These are phyloP conservation scores for Galeruca laticollis DNA, from an alignment of 2,888 invertebrate species.

Conservation along the genomic window DNA sequence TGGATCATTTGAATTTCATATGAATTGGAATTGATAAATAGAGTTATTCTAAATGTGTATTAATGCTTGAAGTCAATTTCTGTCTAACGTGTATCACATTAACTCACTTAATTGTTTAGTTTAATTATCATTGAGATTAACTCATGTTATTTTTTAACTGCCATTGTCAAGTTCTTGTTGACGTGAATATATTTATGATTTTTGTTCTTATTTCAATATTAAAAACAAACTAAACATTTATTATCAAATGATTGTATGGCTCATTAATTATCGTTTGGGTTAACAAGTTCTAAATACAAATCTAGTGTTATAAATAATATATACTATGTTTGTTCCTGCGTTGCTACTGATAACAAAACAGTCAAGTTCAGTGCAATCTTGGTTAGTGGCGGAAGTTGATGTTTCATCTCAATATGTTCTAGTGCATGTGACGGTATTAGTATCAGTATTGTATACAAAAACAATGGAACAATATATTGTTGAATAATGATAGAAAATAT, in stretches of 20 bases:
- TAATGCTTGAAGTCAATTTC: too few species aligned
- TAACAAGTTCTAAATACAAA: conserved; percentile 1
- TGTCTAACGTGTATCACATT: too few species aligned
- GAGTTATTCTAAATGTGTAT: too few species aligned
- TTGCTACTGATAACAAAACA: neutral
- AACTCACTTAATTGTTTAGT: too few species aligned
- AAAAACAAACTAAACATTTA: neutral
- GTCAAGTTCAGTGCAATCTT: neutral
- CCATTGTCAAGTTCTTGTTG: neutral
- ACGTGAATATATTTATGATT: neutral
- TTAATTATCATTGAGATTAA: too few species aligned
- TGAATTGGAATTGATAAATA: too few species aligned
- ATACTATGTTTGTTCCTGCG: neutral
- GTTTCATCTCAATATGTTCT: neutral
- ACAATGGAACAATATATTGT: neutral
- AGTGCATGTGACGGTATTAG: neutral
- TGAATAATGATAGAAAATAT: neutral
- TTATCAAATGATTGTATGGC: neutral
- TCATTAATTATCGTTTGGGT: neutral
- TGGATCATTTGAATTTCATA: too few species aligned
- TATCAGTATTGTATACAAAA: neutral
- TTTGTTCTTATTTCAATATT: neutral
- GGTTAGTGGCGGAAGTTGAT: neutral
- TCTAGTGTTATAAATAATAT: neutral
- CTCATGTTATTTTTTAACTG: too few species aligned